A percentile compares a stretch with the other conserved stretches of the same genome.
These are phyloP conservation scores for Mesitornis unicolor DNA, from an alignment of 2,113 vertebrate genomes.

Conservation along the genomic window DNA sequence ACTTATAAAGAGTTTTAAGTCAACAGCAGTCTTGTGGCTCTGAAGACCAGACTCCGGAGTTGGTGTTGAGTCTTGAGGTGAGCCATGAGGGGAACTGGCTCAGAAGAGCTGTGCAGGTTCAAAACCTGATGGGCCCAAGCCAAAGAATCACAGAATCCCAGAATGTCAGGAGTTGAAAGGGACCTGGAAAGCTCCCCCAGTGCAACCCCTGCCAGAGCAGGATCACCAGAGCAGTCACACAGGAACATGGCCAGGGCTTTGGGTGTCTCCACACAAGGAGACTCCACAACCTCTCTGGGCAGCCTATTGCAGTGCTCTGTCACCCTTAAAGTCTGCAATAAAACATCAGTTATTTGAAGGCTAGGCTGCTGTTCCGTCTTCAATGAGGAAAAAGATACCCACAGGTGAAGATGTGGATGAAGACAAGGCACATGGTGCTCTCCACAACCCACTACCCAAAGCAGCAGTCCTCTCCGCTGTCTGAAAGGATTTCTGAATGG, in stretches of 20 bases:
- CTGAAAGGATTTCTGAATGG: background rate
- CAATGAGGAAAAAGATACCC: background rate
- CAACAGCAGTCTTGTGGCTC: background rate
- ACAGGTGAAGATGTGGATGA: background rate
- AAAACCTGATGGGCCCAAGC: too few relatives aligned
- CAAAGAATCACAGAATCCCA: too few relatives aligned
- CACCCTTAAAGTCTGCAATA: background rate
- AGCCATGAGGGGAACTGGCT: background rate
- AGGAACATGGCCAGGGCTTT: too few relatives aligned
- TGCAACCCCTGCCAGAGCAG: too few relatives aligned
- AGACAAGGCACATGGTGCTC: rapidly evolving
- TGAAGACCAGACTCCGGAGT: background rate
- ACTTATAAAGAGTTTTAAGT: background rate
- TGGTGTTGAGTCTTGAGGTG: background rate
- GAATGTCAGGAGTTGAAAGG: too few relatives aligned
- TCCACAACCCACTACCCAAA: background rate
- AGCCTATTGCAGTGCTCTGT: too few relatives aligned
- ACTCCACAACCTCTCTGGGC: too few relatives aligned
- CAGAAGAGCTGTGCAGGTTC: background rate
- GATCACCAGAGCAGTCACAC: too few relatives aligned
- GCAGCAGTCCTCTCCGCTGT: background rate
- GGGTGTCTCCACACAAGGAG: too few relatives aligned
- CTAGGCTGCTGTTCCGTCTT: background rate
- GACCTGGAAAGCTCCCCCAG: too few relatives aligned
- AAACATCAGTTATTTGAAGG: background rate